Base-by-base conservation (phyloP, 2,888 invertebrate genomes). In the Oligia strigilis region DNA sequence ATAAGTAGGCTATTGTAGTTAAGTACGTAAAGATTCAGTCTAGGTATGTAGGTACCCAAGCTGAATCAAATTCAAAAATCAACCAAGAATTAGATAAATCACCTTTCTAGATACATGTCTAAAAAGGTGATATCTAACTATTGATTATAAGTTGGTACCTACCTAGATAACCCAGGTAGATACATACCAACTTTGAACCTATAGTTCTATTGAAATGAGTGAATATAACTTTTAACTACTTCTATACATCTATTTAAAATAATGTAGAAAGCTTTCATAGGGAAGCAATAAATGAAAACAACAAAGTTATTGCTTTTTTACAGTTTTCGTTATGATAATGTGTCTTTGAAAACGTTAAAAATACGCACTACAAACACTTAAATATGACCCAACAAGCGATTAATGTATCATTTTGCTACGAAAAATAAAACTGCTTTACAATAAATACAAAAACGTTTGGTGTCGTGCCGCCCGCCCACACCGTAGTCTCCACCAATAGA, bases 341-440 rank as follows among this genome's bases (percentile, higher is more conserved):
- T 87, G 85, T 89, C 88, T 84, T 88, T 83, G 85, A 88, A 89
- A 90, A 90, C 88, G 88, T 89, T 90, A 89, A 90, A 90, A 91
- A 89, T 82, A 88, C 77, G 74, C 80, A 89, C 83, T 69, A 89
- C 85, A 91, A 91, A 90, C 92, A 90, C 84, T 90, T 90, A 91
- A 91, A 90, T 88, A 88, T 89, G 86, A 90, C 87, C 90, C 78
- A 84, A 75, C 89, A 89, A 90, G 86, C 90, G 91, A 92, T 93
- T 90, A 92, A 92, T 93, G 94, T 94, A 94, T 94, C 94, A 93
- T 89, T 93, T 94, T 94, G 92, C 92, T 88, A 82, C 91, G 90
- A 90, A 92, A 92, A 93, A 92, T 90, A 91, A 92, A 90, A 90
- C 81, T 49, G 55, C 65, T 87, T 86, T 82, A 80, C 46, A 83